Evolutionary conservation across 2,113 vertebrate genomes (phyloP).

Genomic region (Corythornis madagascariensis): DNA sequence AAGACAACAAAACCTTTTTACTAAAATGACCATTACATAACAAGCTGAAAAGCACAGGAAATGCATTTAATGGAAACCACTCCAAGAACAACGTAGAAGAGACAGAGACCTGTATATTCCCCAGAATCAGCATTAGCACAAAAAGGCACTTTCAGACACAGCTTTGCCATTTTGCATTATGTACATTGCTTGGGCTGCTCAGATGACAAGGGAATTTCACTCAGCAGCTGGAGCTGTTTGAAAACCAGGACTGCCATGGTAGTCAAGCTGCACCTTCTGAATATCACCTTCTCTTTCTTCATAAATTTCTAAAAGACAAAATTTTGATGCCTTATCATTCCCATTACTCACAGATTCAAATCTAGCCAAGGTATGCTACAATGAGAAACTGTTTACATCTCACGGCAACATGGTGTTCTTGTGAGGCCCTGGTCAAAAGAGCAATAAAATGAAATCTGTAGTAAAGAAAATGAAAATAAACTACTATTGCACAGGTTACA

Average conservation of each 20-base stretch:
- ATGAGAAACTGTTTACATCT: not conserved
- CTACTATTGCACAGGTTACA: not conserved
- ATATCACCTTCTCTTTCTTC: not conserved
- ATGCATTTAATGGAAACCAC: not conserved
- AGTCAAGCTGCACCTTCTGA: not conserved
- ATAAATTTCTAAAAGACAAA: not conserved
- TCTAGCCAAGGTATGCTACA: not conserved
- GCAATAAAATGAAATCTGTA: not conserved
- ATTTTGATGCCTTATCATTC: not conserved
- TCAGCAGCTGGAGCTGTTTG: not conserved
- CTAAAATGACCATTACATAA: not conserved
- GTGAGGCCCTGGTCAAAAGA: not conserved
- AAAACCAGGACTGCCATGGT: not conserved
- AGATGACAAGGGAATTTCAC: not conserved
- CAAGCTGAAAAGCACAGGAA: not conserved
- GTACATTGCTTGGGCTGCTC: not conserved
- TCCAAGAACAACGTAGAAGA: not conserved
- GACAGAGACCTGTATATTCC: not conserved
- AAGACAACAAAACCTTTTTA: not conserved
- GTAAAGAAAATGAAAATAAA: not conserved
- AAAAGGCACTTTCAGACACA: constrained; percentile 28
- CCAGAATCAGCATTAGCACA: not conserved
- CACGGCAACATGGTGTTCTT: not conserved
- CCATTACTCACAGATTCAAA: not conserved
- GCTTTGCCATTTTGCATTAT: not conserved